Percentiles rank a stretch among this genome's conserved stretches.
phyloP scores from a whole-genome alignment of 92 coral and sea anemone genomes.

The Desmophyllum pertusum region DNA sequence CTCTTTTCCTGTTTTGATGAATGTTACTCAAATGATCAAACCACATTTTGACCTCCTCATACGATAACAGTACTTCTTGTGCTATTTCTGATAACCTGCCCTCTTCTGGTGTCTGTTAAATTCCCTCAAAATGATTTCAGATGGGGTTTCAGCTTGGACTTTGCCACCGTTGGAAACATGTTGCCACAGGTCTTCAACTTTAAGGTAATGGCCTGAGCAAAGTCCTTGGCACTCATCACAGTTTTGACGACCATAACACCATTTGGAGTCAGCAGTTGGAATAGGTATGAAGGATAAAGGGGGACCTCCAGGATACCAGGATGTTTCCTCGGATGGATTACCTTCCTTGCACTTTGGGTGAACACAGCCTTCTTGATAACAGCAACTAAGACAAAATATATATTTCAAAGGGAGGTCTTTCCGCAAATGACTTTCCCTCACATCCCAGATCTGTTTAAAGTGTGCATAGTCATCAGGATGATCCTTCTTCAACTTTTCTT shows the following conservation, averaged over 20 bases:
- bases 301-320: constrained; percentile 39
- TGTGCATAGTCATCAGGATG: constrained; percentile 48
- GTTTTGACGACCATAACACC: constrained; percentile 14
- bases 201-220: constrained; percentile 59
- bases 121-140: too few species aligned
- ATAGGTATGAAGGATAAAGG: constrained; percentile 38
- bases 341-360: constrained; percentile 54
- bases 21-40: too few species aligned
- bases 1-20: too few species aligned
- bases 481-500: constrained; percentile 41
- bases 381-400: constrained; percentile 31
- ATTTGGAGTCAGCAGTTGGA: constrained; percentile 33
- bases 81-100: too few species aligned
- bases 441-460: constrained; percentile 63
- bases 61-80: too few species aligned
- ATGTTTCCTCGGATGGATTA: constrained; percentile 31
- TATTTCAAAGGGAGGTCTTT: constrained; percentile 23
- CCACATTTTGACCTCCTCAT: too few species aligned
- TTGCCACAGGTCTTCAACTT: constrained; percentile 63
- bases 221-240: constrained; percentile 35
- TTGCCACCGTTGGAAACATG: constrained; percentile 56
- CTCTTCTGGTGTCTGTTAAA: too few species aligned
- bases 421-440: constrained; percentile 53
- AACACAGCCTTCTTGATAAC: constrained; percentile 43
- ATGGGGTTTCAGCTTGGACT: too few species aligned